A percentile compares a stretch with the other conserved stretches of the same genome.
Conservation (phyloP, 2,888 invertebrate species). For the Ptychoptera albimana region DNA sequence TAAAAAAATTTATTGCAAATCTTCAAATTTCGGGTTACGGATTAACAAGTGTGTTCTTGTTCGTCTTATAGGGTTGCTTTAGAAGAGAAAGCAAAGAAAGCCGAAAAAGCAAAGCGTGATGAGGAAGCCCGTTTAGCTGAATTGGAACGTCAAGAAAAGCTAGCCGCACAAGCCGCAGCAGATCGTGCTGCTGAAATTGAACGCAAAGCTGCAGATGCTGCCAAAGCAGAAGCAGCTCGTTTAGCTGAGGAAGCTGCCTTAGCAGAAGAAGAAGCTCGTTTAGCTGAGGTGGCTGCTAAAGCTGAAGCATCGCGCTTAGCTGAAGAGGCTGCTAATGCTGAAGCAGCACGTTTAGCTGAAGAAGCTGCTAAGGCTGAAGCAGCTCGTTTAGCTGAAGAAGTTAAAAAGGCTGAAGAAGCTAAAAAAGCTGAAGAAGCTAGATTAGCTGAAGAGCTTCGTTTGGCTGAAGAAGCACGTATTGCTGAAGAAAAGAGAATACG, state of each 20-base stretch:
- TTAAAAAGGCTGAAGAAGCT: conserved; percentile 23
- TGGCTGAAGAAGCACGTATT: conserved; percentile 29
- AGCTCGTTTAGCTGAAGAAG: conserved; percentile 26
- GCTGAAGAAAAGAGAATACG: conserved; percentile 33
- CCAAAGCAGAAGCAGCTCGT: conserved; percentile 15
- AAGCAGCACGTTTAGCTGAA: conserved; percentile 24
- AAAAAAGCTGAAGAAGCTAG: conserved; percentile 29
- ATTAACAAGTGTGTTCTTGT: conserved; percentile 1
- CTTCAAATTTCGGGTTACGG: conserved; percentile 17
- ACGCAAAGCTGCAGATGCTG: conserved; percentile 8
- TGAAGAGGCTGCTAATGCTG: conserved; percentile 28
- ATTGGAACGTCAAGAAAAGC: conserved; percentile 31
- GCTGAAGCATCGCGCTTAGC: conserved; percentile 28
- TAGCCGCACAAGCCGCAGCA: conserved; percentile 32
- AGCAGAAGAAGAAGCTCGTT: conserved; percentile 17
- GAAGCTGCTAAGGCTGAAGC: conserved; percentile 24
- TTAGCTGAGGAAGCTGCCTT: conserved; percentile 11
- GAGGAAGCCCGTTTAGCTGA: conserved; percentile 36
- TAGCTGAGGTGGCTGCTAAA: conserved; percentile 27
- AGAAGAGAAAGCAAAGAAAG: conserved; percentile 39
- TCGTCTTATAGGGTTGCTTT: conserved; percentile 32
- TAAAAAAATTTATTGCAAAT: not conserved
- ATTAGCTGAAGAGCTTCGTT: conserved; percentile 27
- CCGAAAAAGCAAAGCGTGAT: conserved; percentile 35
- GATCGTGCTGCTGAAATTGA: conserved; percentile 27